These are phyloP conservation scores for Acanthurus leucopareius DNA, from an alignment of 2,797 vertebrate genomes.

Conservation along the genomic window DNA sequence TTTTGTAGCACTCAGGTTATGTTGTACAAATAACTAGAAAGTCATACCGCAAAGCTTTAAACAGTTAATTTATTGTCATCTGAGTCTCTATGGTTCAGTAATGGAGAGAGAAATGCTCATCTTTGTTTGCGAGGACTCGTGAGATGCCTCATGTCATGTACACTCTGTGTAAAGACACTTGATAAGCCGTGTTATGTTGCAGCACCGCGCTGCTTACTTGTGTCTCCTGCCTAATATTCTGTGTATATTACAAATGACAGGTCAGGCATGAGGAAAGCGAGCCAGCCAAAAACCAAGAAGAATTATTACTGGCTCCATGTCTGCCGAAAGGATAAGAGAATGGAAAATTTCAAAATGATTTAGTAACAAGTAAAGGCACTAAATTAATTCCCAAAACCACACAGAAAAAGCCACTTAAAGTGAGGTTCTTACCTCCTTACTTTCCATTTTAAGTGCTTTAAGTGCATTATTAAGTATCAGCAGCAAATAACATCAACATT, in stretches of 20 bases:
- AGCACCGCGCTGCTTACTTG: constrained; percentile 6
- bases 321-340: background rate
- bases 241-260: constrained; percentile 7
- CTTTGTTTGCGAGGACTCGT: constrained; percentile 10
- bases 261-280: constrained; percentile 40
- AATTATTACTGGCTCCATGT: constrained; percentile 19
- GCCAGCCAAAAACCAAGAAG: background rate
- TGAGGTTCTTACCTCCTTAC: background rate
- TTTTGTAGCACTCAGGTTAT: background rate
- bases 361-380: background rate
- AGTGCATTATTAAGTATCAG: constrained; percentile 1
- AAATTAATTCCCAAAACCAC: background rate
- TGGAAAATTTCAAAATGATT: background rate
- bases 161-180: constrained; percentile 14
- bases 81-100: background rate
- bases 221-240: constrained; percentile 16
- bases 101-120: constrained; percentile 12
- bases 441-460: constrained; percentile 1
- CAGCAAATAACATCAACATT: constrained; percentile 19
- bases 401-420: constrained; percentile 15
- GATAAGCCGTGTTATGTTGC: constrained; percentile 12
- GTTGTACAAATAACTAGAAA: background rate
- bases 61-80: background rate
- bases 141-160: constrained; percentile 11
- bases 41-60: background rate